phyloP scores from a whole-genome alignment of 2,797 vertebrate species.

The Thamnophis elegans region DNA sequence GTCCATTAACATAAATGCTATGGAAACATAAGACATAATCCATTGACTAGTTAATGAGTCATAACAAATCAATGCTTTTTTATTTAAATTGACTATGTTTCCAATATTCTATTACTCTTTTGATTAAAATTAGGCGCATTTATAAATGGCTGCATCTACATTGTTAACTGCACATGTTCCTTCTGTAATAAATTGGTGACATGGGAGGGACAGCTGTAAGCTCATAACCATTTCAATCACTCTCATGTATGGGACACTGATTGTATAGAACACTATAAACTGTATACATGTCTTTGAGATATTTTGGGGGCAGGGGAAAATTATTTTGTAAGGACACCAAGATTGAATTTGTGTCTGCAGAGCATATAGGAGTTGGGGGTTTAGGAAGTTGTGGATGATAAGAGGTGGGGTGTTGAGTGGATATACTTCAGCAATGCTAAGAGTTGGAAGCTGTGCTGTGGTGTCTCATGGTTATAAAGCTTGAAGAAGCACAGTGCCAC shows the following conservation, averaged over 20 bases:
- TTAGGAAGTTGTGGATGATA: background rate
- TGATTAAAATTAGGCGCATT: slow-evolving; percentile 17
- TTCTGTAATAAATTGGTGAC: background rate
- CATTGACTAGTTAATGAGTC: slow-evolving; percentile 21
- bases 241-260: background rate
- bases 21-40: slow-evolving; percentile 19
- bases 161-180: background rate
- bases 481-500: background rate
- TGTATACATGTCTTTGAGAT: background rate
- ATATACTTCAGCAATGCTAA: background rate
- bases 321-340: background rate
- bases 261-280: background rate
- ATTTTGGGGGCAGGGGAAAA: background rate
- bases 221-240: background rate
- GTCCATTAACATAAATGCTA: background rate
- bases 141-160: background rate
- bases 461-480: background rate
- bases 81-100: slow-evolving; percentile 2
- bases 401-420: background rate
- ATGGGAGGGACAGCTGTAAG: background rate
- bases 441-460: background rate
- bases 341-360: background rate
- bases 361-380: background rate
- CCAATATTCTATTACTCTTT: slow-evolving; percentile 15
- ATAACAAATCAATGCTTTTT: slow-evolving; percentile 15